These are phyloP conservation scores for Corythoichthys haematopterus DNA, from an alignment of 2,113 vertebrate genomes.

Conservation along the genomic window DNA sequence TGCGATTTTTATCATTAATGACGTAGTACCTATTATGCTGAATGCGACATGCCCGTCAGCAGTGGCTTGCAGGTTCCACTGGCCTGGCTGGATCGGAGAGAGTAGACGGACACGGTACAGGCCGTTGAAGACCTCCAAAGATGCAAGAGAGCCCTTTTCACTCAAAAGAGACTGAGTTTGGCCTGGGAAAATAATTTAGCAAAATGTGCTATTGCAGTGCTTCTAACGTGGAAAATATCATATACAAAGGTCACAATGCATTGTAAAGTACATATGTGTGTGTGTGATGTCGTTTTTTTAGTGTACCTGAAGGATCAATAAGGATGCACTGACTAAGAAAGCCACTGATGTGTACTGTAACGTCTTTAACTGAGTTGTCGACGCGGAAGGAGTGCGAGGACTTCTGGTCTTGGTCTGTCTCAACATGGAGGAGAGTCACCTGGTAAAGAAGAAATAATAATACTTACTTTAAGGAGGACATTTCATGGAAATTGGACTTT, in stretches of 20 bases:
- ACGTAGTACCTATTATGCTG: slow-evolving; percentile 73
- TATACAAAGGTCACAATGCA: neutral
- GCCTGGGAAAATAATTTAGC: slow-evolving; percentile 35
- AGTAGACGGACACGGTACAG: slow-evolving; percentile 72
- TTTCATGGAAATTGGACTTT: no score
- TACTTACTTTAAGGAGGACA: neutral
- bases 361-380: slow-evolving; percentile 67
- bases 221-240: neutral
- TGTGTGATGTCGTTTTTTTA: neutral
- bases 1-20: neutral
- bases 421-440: slow-evolving; percentile 77
- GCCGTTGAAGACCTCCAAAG: slow-evolving; percentile 57
- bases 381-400: slow-evolving; percentile 69
- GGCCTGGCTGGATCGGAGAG: slow-evolving; percentile 65
- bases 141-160: slow-evolving; percentile 50
- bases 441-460: slow-evolving; percentile 32
- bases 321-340: slow-evolving; percentile 65
- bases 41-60: slow-evolving; percentile 65
- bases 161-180: slow-evolving; percentile 60
- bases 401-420: slow-evolving; percentile 38
- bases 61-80: slow-evolving; percentile 70
- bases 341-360: slow-evolving; percentile 73
- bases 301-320: slow-evolving; percentile 70
- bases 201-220: neutral
- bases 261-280: no score